Evolutionary conservation across 2,113 vertebrate species (phyloP).

Genomic region (Otocyon megalotis): DNA sequence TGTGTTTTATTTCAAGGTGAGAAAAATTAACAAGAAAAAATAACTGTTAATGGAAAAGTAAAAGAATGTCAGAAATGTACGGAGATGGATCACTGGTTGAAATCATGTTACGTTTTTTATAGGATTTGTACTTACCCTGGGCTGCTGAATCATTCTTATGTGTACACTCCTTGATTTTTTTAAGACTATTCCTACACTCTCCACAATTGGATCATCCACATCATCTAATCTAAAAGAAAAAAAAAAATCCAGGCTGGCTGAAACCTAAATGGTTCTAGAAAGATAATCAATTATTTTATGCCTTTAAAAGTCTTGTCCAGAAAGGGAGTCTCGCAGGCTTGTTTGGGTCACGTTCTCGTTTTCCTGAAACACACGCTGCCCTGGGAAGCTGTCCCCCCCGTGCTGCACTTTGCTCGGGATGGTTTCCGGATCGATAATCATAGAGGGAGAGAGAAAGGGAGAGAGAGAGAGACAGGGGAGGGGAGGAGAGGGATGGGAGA

Average conservation of each 20-base stretch:
- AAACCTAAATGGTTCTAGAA: neutral
- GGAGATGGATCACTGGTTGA: slow-evolving; percentile 32
- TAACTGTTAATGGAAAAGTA: slow-evolving; percentile 20
- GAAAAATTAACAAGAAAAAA: slow-evolving; percentile 67
- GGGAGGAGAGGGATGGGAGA: neutral
- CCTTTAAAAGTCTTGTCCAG: neutral
- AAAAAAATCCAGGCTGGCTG: neutral
- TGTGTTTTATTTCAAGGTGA: slow-evolving; percentile 43
- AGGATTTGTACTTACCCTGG: neutral
- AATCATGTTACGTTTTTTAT: slow-evolving; percentile 61
- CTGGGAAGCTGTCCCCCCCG: neutral
- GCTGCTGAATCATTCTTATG: slow-evolving; percentile 42
- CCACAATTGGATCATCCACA: slow-evolving; percentile 48
- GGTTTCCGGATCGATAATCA: neutral
- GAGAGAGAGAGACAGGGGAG: neutral
- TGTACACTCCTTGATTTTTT: slow-evolving; percentile 14
- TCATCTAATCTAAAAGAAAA: slow-evolving; percentile 37
- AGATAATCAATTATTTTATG: neutral
- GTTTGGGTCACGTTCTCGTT: neutral
- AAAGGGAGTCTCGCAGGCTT: neutral
- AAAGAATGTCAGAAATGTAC: slow-evolving; percentile 43
- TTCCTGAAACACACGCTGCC: neutral
- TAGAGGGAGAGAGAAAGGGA: neutral
- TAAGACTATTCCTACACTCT: neutral
- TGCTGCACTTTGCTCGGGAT: neutral